These are phyloP conservation scores for Platycheirus albimanus DNA, from an alignment of 2,888 invertebrate species.

Conservation along the genomic window DNA sequence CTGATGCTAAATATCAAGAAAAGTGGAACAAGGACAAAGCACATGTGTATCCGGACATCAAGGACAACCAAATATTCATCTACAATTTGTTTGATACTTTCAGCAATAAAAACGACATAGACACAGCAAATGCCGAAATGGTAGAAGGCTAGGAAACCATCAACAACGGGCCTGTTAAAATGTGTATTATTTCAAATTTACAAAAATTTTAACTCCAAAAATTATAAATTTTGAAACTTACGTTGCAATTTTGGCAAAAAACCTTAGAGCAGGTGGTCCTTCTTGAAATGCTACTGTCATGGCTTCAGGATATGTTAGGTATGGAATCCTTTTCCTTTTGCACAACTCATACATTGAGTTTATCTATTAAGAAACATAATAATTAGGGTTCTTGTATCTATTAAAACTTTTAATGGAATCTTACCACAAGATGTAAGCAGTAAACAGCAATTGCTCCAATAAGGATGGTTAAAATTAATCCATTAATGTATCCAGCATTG, in stretches of 20 bases:
- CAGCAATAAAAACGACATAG: slow-evolving; percentile 96
- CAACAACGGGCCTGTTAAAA: slow-evolving; percentile 87
- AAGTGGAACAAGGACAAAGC: slow-evolving; percentile 87
- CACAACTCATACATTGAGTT: slow-evolving; percentile 82
- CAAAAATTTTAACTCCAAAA: not conserved
- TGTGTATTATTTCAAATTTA: not conserved
- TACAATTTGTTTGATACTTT: slow-evolving; percentile 91
- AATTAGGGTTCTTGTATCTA: no score
- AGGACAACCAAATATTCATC: slow-evolving; percentile 84
- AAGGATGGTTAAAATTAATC: slow-evolving; percentile 90
- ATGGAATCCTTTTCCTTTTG: slow-evolving; percentile 87
- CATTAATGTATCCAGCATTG: slow-evolving; percentile 95
- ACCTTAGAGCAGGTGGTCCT: slow-evolving; percentile 87
- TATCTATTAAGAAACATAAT: slow-evolving; percentile 76
- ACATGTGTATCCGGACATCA: slow-evolving; percentile 83
- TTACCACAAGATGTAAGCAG: slow-evolving; percentile 95
- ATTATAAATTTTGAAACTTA: slow-evolving; percentile 75
- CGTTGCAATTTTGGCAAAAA: slow-evolving; percentile 85
- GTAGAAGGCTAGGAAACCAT: slow-evolving; percentile 93
- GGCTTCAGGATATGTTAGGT: slow-evolving; percentile 92
- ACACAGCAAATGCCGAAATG: slow-evolving; percentile 99
- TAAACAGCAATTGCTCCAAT: slow-evolving; percentile 96
- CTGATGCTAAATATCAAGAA: slow-evolving; percentile 88
- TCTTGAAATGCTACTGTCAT: slow-evolving; percentile 90
- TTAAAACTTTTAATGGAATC: slow-evolving; percentile 12